Evolutionary conservation across 1,140 invertebrate genomes (phyloP).

Genomic region (Drosophila malerkotliana): DNA sequence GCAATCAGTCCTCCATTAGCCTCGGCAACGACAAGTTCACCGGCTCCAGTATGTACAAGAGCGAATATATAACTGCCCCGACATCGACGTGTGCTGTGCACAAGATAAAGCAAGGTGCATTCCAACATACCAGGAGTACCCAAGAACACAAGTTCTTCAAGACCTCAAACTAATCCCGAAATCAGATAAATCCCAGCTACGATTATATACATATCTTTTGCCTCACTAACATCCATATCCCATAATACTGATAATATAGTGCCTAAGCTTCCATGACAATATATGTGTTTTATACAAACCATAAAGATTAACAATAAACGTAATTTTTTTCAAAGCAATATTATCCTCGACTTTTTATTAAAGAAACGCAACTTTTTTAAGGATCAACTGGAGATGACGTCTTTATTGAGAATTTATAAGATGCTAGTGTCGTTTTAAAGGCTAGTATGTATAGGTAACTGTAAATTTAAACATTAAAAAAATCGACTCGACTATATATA

Average conservation of each 20-base stretch:
- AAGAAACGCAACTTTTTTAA: not conserved
- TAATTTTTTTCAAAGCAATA: slow-evolving; percentile 31
- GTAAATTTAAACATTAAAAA: slow-evolving; percentile 77
- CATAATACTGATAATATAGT: slow-evolving; percentile 29
- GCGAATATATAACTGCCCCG: slow-evolving; percentile 88
- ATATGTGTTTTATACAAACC: slow-evolving; percentile 60
- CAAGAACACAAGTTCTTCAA: slow-evolving; percentile 93
- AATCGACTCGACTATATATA: slow-evolving; percentile 67
- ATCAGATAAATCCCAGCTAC: not conserved
- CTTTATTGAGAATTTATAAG: slow-evolving; percentile 77
- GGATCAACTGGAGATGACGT: slow-evolving; percentile 75
- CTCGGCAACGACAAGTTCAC: slow-evolving; percentile 87
- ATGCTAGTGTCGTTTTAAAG: slow-evolving; percentile 75
- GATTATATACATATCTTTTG: slow-evolving; percentile 41
- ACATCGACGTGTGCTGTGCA: slow-evolving; percentile 91
- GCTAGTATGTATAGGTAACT: slow-evolving; percentile 77
- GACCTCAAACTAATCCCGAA: slow-evolving; percentile 84
- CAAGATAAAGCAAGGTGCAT: slow-evolving; percentile 90
- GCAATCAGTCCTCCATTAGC: slow-evolving; percentile 89
- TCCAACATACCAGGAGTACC: slow-evolving; percentile 92
- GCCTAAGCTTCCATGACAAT: slow-evolving; percentile 73
- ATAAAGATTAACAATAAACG: slow-evolving; percentile 40
- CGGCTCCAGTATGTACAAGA: slow-evolving; percentile 89
- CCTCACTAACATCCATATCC: slow-evolving; percentile 45
- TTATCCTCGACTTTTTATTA: not conserved